A percentile compares a stretch with the other conserved stretches of the same genome.
These are phyloP conservation scores for Pogonocherus hispidulus DNA, from an alignment of 2,888 invertebrate species.

Conservation along the genomic window DNA sequence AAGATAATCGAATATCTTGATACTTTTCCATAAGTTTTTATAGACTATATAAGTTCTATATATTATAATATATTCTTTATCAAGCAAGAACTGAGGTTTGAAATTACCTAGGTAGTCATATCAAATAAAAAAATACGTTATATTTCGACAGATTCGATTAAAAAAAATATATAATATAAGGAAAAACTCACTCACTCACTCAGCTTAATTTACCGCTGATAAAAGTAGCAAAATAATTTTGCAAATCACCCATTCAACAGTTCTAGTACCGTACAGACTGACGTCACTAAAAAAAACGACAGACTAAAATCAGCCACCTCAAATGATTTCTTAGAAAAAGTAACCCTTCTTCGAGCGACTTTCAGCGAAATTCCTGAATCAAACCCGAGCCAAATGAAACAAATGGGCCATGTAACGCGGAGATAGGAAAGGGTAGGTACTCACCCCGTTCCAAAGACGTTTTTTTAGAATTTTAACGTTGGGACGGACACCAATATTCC, in stretches of 20 bases:
- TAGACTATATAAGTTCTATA: too few relatives aligned
- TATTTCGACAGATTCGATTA: too few relatives aligned
- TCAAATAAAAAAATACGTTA: too few relatives aligned
- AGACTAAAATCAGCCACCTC: not conserved
- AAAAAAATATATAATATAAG: too few relatives aligned
- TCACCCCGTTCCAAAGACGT: constrained; percentile 43
- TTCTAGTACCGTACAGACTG: constrained; percentile 1
- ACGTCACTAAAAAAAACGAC: not conserved
- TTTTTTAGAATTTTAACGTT: constrained; percentile 42
- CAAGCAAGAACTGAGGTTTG: too few relatives aligned
- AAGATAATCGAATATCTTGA: not conserved
- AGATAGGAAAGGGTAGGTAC: constrained; percentile 18
- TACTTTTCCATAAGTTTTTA: too few relatives aligned
- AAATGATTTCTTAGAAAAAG: constrained; percentile 2
- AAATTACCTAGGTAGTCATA: too few relatives aligned
- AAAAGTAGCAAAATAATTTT: too few relatives aligned
- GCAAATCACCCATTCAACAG: constrained; percentile 6
- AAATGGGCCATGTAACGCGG: not conserved
- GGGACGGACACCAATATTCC: constrained; percentile 65
- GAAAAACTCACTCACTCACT: too few relatives aligned
- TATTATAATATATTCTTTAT: too few relatives aligned
- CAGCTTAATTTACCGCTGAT: too few relatives aligned
- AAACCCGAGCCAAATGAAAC: not conserved
- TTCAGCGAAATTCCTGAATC: not conserved
- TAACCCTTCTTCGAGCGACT: constrained; percentile 13